phyloP scores from a whole-genome alignment of 2,797 vertebrate genomes.

The Florisuga fusca region DNA sequence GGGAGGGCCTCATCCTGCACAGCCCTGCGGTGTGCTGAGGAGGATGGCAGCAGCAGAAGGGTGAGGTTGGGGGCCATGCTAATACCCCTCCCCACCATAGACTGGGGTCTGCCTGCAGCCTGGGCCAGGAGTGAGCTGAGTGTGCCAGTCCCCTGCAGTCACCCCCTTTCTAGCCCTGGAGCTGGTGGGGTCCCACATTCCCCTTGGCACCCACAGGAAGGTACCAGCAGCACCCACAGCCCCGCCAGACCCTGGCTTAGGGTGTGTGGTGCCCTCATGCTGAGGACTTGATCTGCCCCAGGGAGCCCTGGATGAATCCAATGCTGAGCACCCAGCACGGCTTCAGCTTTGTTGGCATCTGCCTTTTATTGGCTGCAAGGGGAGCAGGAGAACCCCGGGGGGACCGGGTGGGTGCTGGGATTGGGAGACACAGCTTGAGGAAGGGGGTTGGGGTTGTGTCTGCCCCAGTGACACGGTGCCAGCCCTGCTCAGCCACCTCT shows the following conservation, averaged over 20 bases:
- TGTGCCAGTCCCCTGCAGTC: background rate
- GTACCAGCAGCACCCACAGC: background rate
- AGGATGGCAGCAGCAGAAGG: background rate
- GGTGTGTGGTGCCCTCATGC: rapidly evolving
- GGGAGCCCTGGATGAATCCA: background rate
- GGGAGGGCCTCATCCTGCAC: background rate
- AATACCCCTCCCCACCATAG: background rate
- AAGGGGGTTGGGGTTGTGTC: background rate
- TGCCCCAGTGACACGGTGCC: background rate
- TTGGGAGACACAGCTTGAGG: rapidly evolving
- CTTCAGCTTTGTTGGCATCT: constrained; percentile 27
- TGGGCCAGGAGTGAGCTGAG: rapidly evolving
- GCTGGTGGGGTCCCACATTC: background rate
- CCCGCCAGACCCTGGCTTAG: background rate
- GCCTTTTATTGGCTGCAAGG: constrained; percentile 50
- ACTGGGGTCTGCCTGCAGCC: background rate
- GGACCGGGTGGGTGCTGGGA: background rate
- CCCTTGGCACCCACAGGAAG: background rate
- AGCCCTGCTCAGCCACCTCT: background rate
- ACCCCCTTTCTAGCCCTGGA: rapidly evolving
- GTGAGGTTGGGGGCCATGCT: rapidly evolving
- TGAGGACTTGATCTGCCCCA: background rate
- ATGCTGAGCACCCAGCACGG: background rate
- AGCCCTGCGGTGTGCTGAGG: background rate
- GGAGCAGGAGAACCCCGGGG: background rate